Percentiles rank a stretch among this genome's conserved stretches.
These are phyloP conservation scores for Mythimna vitellina DNA, from an alignment of 2,888 invertebrate genomes.

Conservation along the genomic window DNA sequence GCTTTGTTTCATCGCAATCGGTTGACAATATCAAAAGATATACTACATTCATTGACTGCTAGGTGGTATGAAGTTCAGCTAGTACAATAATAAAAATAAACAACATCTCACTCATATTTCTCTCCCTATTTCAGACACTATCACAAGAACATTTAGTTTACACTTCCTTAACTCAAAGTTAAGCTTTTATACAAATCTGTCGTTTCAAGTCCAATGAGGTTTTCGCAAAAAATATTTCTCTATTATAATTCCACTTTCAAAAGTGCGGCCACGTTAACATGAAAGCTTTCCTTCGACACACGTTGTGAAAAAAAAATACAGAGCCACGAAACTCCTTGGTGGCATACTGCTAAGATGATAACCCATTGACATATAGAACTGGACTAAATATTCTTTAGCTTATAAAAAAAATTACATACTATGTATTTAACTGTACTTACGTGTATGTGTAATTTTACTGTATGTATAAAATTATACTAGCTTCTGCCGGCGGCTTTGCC, in stretches of 20 bases:
- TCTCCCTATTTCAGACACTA: neutral
- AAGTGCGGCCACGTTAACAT: constrained; percentile 51
- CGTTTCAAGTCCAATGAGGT: constrained; percentile 33
- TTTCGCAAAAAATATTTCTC: constrained; percentile 42
- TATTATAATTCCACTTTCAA: constrained; percentile 47
- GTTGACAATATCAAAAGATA: too few relatives aligned
- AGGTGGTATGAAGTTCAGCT: too few relatives aligned
- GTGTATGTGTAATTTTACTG: too few relatives aligned
- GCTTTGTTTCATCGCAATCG: too few relatives aligned
- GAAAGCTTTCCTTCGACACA: constrained; percentile 51
- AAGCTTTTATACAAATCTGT: constrained; percentile 33
- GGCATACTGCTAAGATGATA: too few relatives aligned
- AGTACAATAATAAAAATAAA: constrained; percentile 17
- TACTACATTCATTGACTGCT: too few relatives aligned
- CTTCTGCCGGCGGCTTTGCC: too few relatives aligned
- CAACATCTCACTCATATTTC: neutral
- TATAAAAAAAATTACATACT: too few relatives aligned
- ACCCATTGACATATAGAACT: too few relatives aligned
- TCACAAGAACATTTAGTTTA: constrained; percentile 1
- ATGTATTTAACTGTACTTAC: too few relatives aligned
- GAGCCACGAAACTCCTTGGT: neutral
- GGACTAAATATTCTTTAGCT: too few relatives aligned
- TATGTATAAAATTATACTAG: too few relatives aligned
- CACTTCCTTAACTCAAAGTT: constrained; percentile 27
- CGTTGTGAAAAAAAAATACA: constrained; percentile 28